Conservation (phyloP, 2,888 invertebrate genomes). For the Fragum whitleyi region DNA sequence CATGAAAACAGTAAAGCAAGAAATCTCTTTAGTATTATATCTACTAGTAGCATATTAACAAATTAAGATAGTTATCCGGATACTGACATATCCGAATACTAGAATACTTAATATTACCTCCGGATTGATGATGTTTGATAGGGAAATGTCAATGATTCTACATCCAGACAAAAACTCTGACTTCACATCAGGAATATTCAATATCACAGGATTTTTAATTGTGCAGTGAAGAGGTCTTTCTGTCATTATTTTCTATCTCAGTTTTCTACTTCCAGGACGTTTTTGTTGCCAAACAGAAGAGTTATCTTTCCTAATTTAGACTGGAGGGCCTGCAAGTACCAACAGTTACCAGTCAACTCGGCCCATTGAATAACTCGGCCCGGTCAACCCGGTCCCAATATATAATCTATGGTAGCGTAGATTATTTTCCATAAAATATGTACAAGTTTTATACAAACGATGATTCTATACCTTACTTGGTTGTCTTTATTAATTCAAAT, state of each 20-base stretch:
- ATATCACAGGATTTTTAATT: constrained; percentile 76
- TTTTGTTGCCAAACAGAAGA: constrained; percentile 1
- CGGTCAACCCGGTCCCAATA: too few relatives aligned
- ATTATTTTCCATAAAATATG: too few relatives aligned
- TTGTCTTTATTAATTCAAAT: too few relatives aligned
- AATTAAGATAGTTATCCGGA: too few relatives aligned
- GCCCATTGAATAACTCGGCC: too few relatives aligned
- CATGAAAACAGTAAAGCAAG: too few relatives aligned
- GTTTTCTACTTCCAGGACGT: neutral
- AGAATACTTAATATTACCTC: constrained; percentile 72
- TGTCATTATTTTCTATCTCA: constrained; percentile 50
- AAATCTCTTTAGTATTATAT: too few relatives aligned
- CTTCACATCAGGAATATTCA: constrained; percentile 76
- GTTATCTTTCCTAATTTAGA: neutral
- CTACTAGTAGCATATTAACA: too few relatives aligned
- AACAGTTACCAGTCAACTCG: too few relatives aligned
- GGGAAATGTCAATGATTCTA: constrained; percentile 80
- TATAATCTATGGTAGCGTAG: too few relatives aligned
- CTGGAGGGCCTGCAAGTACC: neutral
- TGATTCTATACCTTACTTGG: too few relatives aligned
- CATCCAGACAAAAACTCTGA: constrained; percentile 80
- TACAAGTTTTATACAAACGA: too few relatives aligned
- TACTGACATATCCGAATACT: neutral
- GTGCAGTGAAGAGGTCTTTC: constrained; percentile 78
- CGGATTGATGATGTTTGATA: constrained; percentile 81